Conservation (phyloP, 2,797 vertebrate genomes). For the Neopelma chrysocephalum region DNA sequence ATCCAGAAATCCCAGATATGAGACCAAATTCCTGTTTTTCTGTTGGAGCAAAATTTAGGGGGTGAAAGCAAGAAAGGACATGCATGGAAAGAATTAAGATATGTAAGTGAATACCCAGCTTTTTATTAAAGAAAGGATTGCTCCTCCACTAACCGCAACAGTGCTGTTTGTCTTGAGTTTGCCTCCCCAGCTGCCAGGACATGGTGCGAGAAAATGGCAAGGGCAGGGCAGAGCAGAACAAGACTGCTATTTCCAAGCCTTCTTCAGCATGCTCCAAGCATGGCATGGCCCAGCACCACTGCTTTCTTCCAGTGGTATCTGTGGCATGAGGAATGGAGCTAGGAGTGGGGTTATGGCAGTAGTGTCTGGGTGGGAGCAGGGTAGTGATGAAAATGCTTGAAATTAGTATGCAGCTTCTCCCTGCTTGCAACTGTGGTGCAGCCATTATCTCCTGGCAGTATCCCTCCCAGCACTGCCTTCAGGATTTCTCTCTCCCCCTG, state of each 20-base stretch:
- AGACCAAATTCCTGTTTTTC: background rate
- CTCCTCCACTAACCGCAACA: background rate
- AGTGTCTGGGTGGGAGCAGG: background rate
- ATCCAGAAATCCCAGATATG: background rate
- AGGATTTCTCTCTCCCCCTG: background rate
- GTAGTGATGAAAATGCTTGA: background rate
- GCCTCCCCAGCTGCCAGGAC: background rate
- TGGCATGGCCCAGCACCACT: background rate
- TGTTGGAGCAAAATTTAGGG: background rate
- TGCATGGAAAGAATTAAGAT: background rate
- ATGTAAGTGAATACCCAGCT: background rate
- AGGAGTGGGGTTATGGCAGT: background rate
- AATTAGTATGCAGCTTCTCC: background rate
- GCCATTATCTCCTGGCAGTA: background rate
- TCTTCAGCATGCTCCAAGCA: fast-evolving
- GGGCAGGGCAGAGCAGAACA: background rate
- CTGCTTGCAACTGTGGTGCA: background rate
- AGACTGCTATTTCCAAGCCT: background rate
- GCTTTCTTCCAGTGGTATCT: background rate
- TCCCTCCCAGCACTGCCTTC: background rate
- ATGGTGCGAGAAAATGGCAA: background rate
- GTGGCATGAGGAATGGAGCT: background rate
- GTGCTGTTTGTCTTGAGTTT: fast-evolving
- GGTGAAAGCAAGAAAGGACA: background rate
- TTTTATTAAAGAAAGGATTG: background rate